Conservation (phyloP, 2,113 vertebrate genomes). For the Ictidomys tridecemlineatus region DNA sequence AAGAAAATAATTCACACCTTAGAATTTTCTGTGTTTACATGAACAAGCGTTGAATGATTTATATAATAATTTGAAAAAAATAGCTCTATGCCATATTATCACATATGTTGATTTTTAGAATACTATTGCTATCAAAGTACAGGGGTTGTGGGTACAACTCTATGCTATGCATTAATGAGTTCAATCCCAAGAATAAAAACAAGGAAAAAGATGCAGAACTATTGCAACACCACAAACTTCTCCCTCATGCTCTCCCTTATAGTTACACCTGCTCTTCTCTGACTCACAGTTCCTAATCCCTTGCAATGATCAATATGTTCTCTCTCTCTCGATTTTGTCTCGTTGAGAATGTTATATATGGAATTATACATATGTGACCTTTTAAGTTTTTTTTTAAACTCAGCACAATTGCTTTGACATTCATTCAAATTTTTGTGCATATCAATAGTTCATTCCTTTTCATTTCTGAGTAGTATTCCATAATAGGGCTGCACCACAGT, state of each 20-base stretch:
- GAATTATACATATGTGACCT: background rate
- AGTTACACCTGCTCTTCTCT: background rate
- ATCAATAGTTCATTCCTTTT: background rate
- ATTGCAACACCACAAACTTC: background rate
- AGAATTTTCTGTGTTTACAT: background rate
- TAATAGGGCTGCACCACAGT: too few species aligned
- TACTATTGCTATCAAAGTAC: background rate
- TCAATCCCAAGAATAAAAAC: too few species aligned
- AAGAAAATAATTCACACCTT: background rate
- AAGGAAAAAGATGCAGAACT: background rate
- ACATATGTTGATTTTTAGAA: background rate
- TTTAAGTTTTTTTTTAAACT: background rate
- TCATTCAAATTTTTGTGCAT: background rate
- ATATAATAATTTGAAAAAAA: background rate
- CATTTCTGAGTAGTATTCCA: background rate
- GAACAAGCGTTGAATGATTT: background rate
- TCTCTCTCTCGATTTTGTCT: background rate
- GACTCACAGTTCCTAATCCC: background rate
- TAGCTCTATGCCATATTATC: background rate
- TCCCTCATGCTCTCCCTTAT: background rate
- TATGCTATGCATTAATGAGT: too few species aligned
- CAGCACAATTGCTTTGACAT: background rate
- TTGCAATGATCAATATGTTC: background rate
- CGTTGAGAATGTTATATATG: background rate
- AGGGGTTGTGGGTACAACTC: background rate